Conservation (phyloP, 2,888 invertebrate genomes). For the Sarcophaga variegata region DNA sequence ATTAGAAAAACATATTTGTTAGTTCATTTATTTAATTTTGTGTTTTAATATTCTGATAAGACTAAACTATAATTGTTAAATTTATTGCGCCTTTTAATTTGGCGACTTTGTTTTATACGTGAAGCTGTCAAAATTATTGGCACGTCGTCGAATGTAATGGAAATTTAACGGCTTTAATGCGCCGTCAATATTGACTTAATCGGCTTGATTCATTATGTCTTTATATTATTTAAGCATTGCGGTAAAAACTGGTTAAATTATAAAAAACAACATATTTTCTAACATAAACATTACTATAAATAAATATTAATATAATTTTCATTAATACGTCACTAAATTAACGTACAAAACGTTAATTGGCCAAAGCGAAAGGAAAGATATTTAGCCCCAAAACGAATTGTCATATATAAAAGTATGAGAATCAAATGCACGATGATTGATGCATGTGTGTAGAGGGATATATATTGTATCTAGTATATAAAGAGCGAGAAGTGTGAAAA, state of each 20-base stretch:
- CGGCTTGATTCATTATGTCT: background rate
- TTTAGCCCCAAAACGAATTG: slow-evolving; percentile 17
- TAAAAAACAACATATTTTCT: slow-evolving; percentile 42
- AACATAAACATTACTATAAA: slow-evolving; percentile 20
- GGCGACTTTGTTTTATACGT: no score
- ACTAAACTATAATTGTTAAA: no score
- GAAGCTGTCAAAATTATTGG: no score
- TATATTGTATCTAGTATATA: slow-evolving; percentile 27
- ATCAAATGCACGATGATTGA: slow-evolving; percentile 6
- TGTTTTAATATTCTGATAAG: no score
- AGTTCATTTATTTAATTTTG: no score
- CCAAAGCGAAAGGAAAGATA: background rate
- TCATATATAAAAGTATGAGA: slow-evolving; percentile 27
- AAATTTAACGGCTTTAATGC: background rate
- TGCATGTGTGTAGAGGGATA: slow-evolving; percentile 10
- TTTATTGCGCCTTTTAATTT: no score
- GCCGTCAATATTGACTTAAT: background rate
- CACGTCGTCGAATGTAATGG: no score
- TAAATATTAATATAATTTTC: slow-evolving; percentile 9
- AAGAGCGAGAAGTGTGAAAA: slow-evolving; percentile 21
- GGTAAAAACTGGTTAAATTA: slow-evolving; percentile 56
- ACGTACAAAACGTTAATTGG: background rate
- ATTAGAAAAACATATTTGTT: no score
- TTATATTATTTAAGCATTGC: slow-evolving; percentile 24
- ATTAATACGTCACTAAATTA: slow-evolving; percentile 2